Evolutionary conservation across 2,888 invertebrate genomes (phyloP).

Genomic region (Tuta absoluta): DNA sequence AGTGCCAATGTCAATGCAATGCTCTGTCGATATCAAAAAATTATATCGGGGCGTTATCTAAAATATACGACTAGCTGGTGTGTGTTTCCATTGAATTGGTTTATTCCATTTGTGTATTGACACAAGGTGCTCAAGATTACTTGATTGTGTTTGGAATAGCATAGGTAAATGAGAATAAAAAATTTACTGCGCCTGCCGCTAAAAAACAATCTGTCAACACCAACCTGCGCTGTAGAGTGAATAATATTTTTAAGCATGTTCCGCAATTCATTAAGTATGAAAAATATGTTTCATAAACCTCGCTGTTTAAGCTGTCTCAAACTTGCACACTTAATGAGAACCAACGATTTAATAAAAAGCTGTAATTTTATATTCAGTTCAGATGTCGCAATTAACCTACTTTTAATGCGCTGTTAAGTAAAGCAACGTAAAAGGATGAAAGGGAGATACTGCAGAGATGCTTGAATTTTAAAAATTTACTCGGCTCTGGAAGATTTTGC

Average conservation of each 20-base stretch:
- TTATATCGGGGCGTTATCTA: conserved; percentile 73
- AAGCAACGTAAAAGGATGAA: conserved; percentile 17
- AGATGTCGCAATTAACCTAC: conserved; percentile 8
- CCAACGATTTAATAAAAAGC: conserved; percentile 6
- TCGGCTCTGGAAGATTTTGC: too few relatives aligned
- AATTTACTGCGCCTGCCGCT: too few relatives aligned
- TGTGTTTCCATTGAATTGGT: conserved; percentile 39
- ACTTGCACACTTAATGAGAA: conserved; percentile 8
- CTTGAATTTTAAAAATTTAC: neutral
- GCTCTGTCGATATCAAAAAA: conserved; percentile 66
- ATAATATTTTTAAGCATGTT: neutral
- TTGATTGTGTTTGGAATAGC: too few relatives aligned
- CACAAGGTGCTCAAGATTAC: too few relatives aligned
- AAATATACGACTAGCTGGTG: conserved; percentile 47
- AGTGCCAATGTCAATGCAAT: conserved; percentile 58
- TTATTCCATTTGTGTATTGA: too few relatives aligned
- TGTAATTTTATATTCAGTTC: conserved; percentile 1
- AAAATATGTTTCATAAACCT: conserved; percentile 3
- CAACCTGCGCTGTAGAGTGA: neutral
- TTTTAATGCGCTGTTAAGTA: conserved; percentile 3
- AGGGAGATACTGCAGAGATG: neutral
- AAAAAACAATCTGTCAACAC: neutral
- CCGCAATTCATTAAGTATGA: neutral
- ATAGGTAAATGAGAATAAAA: too few relatives aligned
- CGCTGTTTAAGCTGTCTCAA: neutral